phyloP scores from a whole-genome alignment of 2,797 vertebrate species.

The Anniella stebbinsi region DNA sequence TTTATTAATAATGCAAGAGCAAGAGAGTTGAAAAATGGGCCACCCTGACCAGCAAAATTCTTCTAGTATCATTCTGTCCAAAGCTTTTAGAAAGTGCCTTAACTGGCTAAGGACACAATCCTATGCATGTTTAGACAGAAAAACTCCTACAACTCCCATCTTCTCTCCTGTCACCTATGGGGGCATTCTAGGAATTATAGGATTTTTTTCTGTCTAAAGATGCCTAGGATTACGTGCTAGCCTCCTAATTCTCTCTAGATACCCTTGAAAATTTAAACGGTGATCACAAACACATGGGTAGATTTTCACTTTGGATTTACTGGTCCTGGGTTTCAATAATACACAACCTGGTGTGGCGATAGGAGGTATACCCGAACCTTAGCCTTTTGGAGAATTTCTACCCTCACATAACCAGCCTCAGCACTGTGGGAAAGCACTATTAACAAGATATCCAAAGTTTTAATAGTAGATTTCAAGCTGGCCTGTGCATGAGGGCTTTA shows the following conservation, averaged over 20 bases:
- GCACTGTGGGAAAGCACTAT: not conserved
- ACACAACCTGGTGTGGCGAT: not conserved
- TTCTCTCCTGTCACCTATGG: too few relatives aligned
- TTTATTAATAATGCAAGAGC: not conserved
- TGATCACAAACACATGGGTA: not conserved
- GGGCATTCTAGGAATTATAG: too few relatives aligned
- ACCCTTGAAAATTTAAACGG: not conserved
- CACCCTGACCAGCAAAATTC: not conserved
- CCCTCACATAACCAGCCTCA: not conserved
- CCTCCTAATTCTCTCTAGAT: constrained; percentile 14
- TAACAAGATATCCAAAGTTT: not conserved
- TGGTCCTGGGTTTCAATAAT: not conserved
- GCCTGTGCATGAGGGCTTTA: not conserved
- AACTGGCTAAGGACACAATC: too few relatives aligned
- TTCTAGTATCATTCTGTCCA: not conserved
- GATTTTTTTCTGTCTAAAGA: too few relatives aligned
- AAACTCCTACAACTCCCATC: too few relatives aligned
- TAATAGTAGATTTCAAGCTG: not conserved
- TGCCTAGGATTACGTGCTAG: too few relatives aligned
- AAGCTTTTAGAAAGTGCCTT: not conserved
- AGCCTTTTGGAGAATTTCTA: not conserved
- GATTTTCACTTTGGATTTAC: not conserved
- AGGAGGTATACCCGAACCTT: not conserved
- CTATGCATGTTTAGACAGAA: too few relatives aligned
- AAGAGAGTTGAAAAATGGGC: not conserved